These are phyloP conservation scores for Calliphora vomitoria DNA, from an alignment of 2,888 invertebrate species.

Conservation along the genomic window DNA sequence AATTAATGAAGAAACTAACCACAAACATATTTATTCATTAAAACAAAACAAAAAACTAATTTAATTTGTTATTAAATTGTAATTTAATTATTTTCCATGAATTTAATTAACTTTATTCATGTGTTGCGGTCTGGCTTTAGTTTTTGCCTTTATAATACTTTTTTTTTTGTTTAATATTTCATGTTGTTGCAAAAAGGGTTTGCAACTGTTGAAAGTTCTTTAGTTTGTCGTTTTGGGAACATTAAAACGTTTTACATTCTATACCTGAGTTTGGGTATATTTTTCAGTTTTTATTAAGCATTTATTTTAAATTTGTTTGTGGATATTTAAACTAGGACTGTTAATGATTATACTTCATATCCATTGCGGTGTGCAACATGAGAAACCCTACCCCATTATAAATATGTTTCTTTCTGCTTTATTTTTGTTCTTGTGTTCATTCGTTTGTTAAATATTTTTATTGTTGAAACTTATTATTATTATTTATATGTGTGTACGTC, in stretches of 20 bases:
- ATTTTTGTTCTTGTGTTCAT: constrained; percentile 15
- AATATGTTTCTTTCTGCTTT: not conserved
- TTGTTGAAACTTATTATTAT: constrained; percentile 45
- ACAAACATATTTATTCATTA: constrained; percentile 27
- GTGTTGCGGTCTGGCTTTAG: constrained; percentile 11
- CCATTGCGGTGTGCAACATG: not conserved
- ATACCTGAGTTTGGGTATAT: too few relatives aligned
- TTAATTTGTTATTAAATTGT: constrained; percentile 70
- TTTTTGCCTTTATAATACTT: not conserved
- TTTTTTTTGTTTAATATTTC: not conserved
- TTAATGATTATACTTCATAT: too few relatives aligned
- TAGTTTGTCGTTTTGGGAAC: too few relatives aligned
- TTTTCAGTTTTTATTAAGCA: too few relatives aligned
- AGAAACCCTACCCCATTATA: not conserved
- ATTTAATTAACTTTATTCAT: constrained; percentile 72
- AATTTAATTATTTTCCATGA: constrained; percentile 75
- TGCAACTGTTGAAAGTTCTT: not conserved
- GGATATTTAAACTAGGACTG: too few relatives aligned
- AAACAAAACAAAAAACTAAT: constrained; percentile 55
- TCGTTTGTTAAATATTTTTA: constrained; percentile 37
- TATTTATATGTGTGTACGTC: constrained; percentile 13
- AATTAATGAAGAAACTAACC: constrained; percentile 65
- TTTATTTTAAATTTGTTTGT: too few relatives aligned
- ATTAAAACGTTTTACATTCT: too few relatives aligned
- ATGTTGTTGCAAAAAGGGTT: not conserved